Base-by-base conservation (phyloP, 2,113 vertebrate genomes). In the Loxodonta africana region DNA sequence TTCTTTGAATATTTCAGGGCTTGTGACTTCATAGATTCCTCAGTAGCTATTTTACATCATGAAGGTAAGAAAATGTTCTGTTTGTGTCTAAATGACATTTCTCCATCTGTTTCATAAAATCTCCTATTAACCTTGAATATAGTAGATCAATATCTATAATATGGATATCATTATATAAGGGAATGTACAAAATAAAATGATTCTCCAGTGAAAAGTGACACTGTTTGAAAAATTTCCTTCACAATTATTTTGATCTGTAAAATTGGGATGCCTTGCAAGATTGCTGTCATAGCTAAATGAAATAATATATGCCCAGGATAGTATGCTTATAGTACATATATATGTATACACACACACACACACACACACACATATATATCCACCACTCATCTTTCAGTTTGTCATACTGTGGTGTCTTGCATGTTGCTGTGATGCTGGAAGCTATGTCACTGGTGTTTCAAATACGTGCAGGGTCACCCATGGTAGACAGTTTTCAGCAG, bases 201-300 rank as follows among this genome's bases (percentile, higher is more conserved):
- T 69, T 95, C 41, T 81, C 37, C 12, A 85, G 12, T 88, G 37
- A 94, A 84, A 97, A 90, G 46, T 94, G 12, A 69, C 21, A 73
- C 28, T 33, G 11, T 4, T 83, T 90, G 48, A 80, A 94, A 44
- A 80, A 84, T 86, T 95, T 94, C 14, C 57, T 88, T 62, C 46
- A 91, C 30, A 91, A 63, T 10, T 62, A 84, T 11, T 65, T 88
- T 14, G 78, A 26, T 90, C 51, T 65, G 25, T 82, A 81, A 86
- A 82, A 65, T 10, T 7, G 26, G 2, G 15, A 83, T 51, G 28
- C 71, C 26, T 88, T 77, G 25, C 14, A 77, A 10, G 9, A 14
- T 76, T 83, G 25, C 71, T 92, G 5, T 89, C 74, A 92, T 53
- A 51, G 63, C 37, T 86, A 86, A 86, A n/a, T 71, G 0, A 15